Base-by-base conservation (phyloP, 1,140 invertebrate genomes). In the Melitaea cinxia region DNA sequence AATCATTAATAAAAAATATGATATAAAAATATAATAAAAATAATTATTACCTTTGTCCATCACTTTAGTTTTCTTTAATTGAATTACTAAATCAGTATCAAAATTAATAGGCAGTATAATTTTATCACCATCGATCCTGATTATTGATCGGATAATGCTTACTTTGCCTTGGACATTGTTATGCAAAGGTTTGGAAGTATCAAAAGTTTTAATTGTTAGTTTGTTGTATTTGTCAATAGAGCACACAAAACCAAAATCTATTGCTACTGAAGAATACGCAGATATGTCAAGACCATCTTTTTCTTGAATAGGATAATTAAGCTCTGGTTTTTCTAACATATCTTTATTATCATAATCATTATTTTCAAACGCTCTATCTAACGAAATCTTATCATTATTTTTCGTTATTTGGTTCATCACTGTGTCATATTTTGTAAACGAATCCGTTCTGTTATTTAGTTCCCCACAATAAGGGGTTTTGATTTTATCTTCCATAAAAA, bases 71-170 rank as follows among this genome's bases (percentile, higher is more conserved):
- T 60, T 42, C 30, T 62, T 63, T 15, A 82, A 73, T 73, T 72
- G 37, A 21, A 85, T 58, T 23, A 42, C 35, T 19, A 85, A 61
- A 35, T 78, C 70, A 56, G 72, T 74, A 7, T 78, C 57, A 5
- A 57, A 50, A 65, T 84, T 73, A 15, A 88, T 66, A 4, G 77
- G 72, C 52, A 86, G 71, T 70, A 17, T 72, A n/a, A 88, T 75
- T 72, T 71, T 65, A 54, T 66, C 72, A 3, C 73, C 74, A 57
- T 77, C 56, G 35, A 65, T 17, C 45, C 52, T 67, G 9, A 80
- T 56, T 15, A 72, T 17, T 4, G 73, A 75, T 61, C 68, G 77
- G 23, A 79, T 66, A 23, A 70, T 17, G 45, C 58, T 73, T 12
- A 82, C 60, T 23, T 59, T 72, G 60, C 75, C 73, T 33, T 70